A percentile compares a stretch with the other conserved stretches of the same genome.
Evolutionary conservation across 2,113 vertebrate genomes (phyloP).

Genomic region (Macrotis lagotis): DNA sequence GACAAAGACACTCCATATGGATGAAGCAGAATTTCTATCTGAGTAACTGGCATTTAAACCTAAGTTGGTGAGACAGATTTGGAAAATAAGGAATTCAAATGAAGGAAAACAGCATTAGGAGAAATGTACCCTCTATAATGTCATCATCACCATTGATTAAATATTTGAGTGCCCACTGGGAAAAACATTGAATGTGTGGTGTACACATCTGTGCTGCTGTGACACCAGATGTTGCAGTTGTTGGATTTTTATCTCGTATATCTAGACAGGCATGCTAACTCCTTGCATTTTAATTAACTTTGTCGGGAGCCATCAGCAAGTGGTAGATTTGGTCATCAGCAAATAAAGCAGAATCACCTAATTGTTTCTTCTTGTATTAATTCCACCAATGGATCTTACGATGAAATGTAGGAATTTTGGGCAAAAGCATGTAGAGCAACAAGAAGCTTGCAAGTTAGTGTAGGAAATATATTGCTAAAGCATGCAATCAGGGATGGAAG

Average conservation of each 20-base stretch:
- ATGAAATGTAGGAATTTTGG: background rate
- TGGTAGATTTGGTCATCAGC: conserved; percentile 44
- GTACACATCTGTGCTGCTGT: conserved; percentile 68
- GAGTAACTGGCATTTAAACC: conserved; percentile 31
- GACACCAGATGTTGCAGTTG: conserved; percentile 73
- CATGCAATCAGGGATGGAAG: background rate
- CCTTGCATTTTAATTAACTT: conserved; percentile 63
- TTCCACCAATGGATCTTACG: background rate
- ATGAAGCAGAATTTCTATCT: conserved; percentile 47
- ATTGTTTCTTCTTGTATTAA: background rate
- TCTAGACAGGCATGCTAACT: conserved; percentile 55
- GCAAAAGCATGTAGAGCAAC: background rate
- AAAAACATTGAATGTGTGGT: conserved; percentile 29
- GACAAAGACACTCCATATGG: conserved; percentile 40
- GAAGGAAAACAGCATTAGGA: conserved; percentile 28
- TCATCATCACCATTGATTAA: conserved; percentile 50
- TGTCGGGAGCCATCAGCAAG: conserved; percentile 23
- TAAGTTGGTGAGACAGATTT: conserved; percentile 23
- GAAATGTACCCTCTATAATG: conserved; percentile 33
- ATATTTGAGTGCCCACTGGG: conserved; percentile 61
- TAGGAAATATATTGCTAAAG: background rate
- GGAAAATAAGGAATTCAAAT: conserved; percentile 55
- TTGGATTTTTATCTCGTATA: conserved; percentile 68
- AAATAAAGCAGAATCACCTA: conserved; percentile 21
- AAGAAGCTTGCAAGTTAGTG: background rate